phyloP scores from a whole-genome alignment of 2,797 vertebrate species.

The Hippopotamyrus pictus region DNA sequence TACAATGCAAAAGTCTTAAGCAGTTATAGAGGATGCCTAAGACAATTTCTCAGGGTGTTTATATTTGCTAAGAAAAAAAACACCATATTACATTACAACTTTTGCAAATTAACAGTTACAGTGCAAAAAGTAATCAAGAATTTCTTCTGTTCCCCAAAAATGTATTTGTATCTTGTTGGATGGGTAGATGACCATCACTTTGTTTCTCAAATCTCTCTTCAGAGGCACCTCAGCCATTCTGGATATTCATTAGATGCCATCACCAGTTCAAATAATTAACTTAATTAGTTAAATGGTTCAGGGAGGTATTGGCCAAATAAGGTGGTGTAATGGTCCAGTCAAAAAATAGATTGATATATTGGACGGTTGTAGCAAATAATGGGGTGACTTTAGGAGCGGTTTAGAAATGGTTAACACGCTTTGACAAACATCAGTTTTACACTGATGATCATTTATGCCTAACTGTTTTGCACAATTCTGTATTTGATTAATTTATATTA shows the following conservation, averaged over 20 bases:
- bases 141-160: background rate
- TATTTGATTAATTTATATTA: background rate
- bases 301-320: background rate
- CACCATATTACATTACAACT: background rate
- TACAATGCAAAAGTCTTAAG: background rate
- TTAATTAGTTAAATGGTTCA: background rate
- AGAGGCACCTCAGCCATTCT: background rate
- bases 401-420: background rate
- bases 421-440: background rate
- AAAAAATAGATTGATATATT: background rate
- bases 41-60: background rate
- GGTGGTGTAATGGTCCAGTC: background rate
- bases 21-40: background rate
- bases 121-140: background rate
- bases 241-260: background rate
- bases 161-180: background rate
- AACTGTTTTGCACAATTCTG: background rate
- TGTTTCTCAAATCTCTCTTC: background rate
- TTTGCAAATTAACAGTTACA: background rate
- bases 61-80: background rate
- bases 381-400: background rate
- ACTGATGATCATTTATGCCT: background rate
- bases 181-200: background rate
- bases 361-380: background rate
- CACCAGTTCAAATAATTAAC: background rate